These are phyloP conservation scores for Catonia carolina DNA, from an alignment of 2,888 invertebrate genomes.

Conservation along the genomic window DNA sequence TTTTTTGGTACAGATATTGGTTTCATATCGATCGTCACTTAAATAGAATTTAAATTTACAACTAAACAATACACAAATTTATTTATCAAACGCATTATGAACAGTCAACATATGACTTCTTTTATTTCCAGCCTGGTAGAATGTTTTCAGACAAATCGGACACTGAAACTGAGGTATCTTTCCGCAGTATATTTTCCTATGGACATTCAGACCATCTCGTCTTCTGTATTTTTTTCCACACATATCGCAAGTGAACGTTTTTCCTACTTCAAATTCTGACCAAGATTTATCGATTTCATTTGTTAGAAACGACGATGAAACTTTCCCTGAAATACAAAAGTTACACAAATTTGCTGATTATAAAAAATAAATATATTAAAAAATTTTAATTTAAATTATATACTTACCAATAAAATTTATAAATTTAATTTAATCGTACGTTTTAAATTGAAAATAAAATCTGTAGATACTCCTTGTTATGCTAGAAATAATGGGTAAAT, in stretches of 20 bases:
- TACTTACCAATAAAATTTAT: not conserved
- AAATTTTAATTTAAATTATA: not conserved
- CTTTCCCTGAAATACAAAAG: not conserved
- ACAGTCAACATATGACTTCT: constrained; percentile 36
- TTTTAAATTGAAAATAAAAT: not conserved
- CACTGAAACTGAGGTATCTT: constrained; percentile 32
- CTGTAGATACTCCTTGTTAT: too few species aligned
- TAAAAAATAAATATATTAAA: too few species aligned
- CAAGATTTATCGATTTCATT: not conserved
- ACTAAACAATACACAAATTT: too few species aligned
- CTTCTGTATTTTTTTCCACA: constrained; percentile 40
- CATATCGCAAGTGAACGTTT: constrained; percentile 28
- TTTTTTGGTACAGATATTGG: too few species aligned
- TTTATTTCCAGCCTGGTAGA: constrained; percentile 41
- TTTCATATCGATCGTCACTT: too few species aligned
- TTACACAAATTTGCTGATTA: not conserved
- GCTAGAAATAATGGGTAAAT: too few species aligned
- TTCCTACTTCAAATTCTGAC: not conserved
- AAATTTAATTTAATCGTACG: not conserved
- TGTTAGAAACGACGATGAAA: not conserved
- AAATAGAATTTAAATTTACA: too few species aligned
- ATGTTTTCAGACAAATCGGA: constrained; percentile 38
- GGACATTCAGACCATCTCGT: constrained; percentile 38
- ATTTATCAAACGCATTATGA: constrained; percentile 6
- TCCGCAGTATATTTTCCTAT: constrained; percentile 36